phyloP scores from a whole-genome alignment of 2,888 invertebrate genomes.

The Drosophila rubida region DNA sequence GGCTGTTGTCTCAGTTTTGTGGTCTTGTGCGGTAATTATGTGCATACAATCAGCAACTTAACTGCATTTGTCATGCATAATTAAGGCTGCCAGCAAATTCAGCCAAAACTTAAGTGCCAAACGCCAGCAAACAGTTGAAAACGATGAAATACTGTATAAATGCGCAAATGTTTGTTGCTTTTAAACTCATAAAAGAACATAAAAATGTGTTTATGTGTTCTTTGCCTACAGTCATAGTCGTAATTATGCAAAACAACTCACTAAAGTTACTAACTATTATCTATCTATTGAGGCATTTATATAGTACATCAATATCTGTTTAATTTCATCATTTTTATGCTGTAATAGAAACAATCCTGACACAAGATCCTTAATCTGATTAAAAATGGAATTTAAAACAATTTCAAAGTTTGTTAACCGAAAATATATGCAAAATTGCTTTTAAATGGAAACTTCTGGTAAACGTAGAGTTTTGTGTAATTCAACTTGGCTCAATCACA shows the following conservation, averaged over 20 bases:
- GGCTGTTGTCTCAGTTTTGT: constrained; percentile 17
- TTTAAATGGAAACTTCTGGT: background rate
- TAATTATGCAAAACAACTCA: background rate
- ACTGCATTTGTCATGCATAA: constrained; percentile 77
- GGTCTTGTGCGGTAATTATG: constrained; percentile 65
- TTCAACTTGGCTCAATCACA: background rate
- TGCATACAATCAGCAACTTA: constrained; percentile 72
- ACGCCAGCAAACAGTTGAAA: constrained; percentile 19
- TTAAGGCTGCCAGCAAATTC: constrained; percentile 61
- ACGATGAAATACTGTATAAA: constrained; percentile 19
- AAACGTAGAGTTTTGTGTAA: background rate
- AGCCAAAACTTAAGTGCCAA: constrained; percentile 49
- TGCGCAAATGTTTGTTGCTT: constrained; percentile 7
- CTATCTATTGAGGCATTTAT: no score
- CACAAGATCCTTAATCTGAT: no score
- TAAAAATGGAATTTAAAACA: background rate
- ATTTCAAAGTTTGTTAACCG: background rate
- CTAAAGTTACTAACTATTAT: background rate
- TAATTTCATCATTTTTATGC: no score
- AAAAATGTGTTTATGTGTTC: background rate
- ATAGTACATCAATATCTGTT: no score
- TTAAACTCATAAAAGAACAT: constrained; percentile 1
- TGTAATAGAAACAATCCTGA: no score
- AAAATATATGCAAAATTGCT: background rate
- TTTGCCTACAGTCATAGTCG: background rate